Conservation (phyloP, 2,113 vertebrate genomes). For the Thunnus maccoyii region DNA sequence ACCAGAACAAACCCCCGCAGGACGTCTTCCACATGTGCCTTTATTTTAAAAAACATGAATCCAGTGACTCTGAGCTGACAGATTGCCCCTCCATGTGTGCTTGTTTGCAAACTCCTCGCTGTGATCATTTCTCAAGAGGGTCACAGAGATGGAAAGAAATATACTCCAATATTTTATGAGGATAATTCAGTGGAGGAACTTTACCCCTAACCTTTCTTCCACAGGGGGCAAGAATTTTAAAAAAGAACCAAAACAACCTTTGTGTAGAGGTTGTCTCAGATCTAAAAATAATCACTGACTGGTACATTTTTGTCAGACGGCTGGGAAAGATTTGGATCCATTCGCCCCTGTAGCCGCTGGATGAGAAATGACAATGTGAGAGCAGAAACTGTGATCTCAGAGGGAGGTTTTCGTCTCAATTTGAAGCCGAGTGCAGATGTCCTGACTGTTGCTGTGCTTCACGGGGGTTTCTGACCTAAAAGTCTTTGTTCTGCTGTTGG, state of each 20-base stretch:
- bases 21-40: conserved; percentile 51
- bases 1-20: conserved; percentile 64
- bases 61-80: conserved; percentile 48
- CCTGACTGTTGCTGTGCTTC: conserved; percentile 70
- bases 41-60: conserved; percentile 77
- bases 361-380: conserved; percentile 6
- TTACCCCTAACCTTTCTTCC: too few relatives aligned
- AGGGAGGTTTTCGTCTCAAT: conserved; percentile 51
- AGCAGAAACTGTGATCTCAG: conserved; percentile 46
- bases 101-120: conserved; percentile 57
- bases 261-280: background rate
- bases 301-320: background rate
- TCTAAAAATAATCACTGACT: background rate
- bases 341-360: background rate
- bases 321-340: background rate
- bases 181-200: too few relatives aligned
- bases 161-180: background rate
- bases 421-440: conserved; percentile 73
- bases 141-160: background rate
- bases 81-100: background rate
- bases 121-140: conserved; percentile 28
- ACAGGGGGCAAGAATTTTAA: too few relatives aligned
- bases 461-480: conserved; percentile 68
- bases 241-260: too few relatives aligned
- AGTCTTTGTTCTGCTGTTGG: conserved; percentile 42